These are phyloP conservation scores for Pocota personata DNA, from an alignment of 2,888 invertebrate genomes.

Conservation along the genomic window DNA sequence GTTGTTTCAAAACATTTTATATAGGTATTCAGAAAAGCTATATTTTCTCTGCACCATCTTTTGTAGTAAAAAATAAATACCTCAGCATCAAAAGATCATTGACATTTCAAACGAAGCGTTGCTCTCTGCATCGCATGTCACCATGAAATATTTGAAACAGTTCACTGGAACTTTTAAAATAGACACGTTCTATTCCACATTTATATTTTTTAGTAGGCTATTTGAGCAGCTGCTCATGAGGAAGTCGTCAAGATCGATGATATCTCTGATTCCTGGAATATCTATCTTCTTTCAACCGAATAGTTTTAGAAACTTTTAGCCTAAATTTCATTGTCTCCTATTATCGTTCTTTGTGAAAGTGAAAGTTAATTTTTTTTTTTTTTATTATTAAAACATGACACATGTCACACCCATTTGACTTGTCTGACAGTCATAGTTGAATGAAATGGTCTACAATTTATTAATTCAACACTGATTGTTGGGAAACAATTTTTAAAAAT, in stretches of 20 bases:
- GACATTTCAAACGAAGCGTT: not conserved
- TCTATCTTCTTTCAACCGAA: not conserved
- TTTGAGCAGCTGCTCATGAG: not conserved
- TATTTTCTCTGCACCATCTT: no score
- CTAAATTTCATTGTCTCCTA: not conserved
- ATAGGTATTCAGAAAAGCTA: no score
- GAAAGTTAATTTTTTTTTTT: not conserved
- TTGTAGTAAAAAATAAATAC: no score
- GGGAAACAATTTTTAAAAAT: not conserved
- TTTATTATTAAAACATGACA: conserved; percentile 30
- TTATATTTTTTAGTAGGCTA: not conserved
- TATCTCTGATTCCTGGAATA: not conserved
- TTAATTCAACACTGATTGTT: not conserved
- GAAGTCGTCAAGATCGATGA: not conserved
- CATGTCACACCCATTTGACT: conserved; percentile 2
- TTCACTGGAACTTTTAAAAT: conserved; percentile 31
- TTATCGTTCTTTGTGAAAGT: not conserved
- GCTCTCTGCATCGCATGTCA: not conserved
- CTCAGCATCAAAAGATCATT: no score
- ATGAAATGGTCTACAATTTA: not conserved
- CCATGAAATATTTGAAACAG: not conserved
- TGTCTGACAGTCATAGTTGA: not conserved
- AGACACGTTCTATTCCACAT: not conserved
- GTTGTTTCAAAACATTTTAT: no score
- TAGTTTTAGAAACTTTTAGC: not conserved